Evolutionary conservation across 2,888 invertebrate genomes (phyloP), one percentile per base, ranked within the genome.

Genomic region (Drosophila fungiperda): DNA sequence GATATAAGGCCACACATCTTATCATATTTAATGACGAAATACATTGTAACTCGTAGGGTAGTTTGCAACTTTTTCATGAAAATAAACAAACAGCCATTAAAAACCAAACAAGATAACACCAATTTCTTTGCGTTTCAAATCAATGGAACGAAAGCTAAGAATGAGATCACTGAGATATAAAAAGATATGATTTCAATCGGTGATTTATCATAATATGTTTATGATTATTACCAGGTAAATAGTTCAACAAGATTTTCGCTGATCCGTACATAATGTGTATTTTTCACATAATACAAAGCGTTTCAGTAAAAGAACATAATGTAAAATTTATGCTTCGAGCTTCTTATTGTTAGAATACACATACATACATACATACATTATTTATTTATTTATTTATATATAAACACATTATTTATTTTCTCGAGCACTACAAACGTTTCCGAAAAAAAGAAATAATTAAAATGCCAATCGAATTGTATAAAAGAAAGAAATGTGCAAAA

Each of bases 331-430:
- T 73, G 84, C 87, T 85, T 85, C 89, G 89, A 89, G 87, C 84
- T 83, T 68, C 86, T 86, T 88, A 83, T 69, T 73, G 82, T 83
- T 88, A 86, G 75, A 83, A 83, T 85, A 86, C 80, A 88, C 86
- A 83, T 68, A 66, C 82, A 77, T 78, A 66, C 82, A 77, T 78
- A 82, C 63, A 76, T 72, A 75, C 53, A 75, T 69, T 69, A 76
- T 62, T 65, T 54, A 80, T 87, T 69, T 69, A 76, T 62, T 65
- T 54, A 80, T 87, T 70, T 84, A 75, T 87, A 75, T 78, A 76
- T 79, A 89, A 87, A 84, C 87, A 88, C 66, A 88, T 68, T 76
- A 62, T 72, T 84, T 81, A 86, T 74, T 45, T 45, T 83, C 64
- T 80, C 76, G 67, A 76, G 70, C 52, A 54, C 58, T 36, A 63